phyloP scores from a whole-genome alignment of 2,113 vertebrate species.

The Scatophagus argus region DNA sequence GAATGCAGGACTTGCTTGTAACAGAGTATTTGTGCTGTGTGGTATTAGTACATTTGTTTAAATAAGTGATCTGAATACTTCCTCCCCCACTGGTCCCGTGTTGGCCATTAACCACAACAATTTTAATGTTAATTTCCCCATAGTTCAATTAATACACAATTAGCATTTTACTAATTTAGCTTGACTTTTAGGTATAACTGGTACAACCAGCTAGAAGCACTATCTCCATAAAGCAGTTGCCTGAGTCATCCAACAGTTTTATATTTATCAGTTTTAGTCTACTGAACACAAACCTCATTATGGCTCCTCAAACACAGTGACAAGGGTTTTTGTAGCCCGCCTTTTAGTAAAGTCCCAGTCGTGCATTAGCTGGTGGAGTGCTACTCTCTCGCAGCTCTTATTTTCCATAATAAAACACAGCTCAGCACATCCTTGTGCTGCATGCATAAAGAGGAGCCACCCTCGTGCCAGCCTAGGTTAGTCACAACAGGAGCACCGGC shows the following conservation, averaged over 20 bases:
- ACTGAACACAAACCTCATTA: constrained; percentile 73
- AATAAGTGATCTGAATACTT: no score
- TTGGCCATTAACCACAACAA: neutral
- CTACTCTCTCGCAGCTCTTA: constrained; percentile 61
- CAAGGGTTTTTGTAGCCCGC: constrained; percentile 53
- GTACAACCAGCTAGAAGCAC: constrained; percentile 29
- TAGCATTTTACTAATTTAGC: neutral
- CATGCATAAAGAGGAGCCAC: constrained; percentile 65
- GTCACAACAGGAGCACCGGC: constrained; percentile 33
- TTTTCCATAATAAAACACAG: constrained; percentile 79
- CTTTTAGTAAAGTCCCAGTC: constrained; percentile 65
- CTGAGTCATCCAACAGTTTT: constrained; percentile 43
- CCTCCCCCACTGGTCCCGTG: no score
- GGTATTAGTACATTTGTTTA: no score
- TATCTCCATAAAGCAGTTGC: constrained; percentile 40
- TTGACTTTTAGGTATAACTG: constrained; percentile 40
- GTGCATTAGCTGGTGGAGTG: constrained; percentile 65
- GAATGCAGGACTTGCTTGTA: no score
- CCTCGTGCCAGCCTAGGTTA: constrained; percentile 59
- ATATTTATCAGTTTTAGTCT: constrained; percentile 65
- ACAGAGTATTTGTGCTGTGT: no score
- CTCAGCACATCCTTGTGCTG: constrained; percentile 72
- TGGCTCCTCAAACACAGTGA: constrained; percentile 64
- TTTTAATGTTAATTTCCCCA: constrained; percentile 6
- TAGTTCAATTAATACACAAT: neutral